phyloP scores from a whole-genome alignment of 2,797 vertebrate genomes.

The Myioborus melanocephalus region DNA sequence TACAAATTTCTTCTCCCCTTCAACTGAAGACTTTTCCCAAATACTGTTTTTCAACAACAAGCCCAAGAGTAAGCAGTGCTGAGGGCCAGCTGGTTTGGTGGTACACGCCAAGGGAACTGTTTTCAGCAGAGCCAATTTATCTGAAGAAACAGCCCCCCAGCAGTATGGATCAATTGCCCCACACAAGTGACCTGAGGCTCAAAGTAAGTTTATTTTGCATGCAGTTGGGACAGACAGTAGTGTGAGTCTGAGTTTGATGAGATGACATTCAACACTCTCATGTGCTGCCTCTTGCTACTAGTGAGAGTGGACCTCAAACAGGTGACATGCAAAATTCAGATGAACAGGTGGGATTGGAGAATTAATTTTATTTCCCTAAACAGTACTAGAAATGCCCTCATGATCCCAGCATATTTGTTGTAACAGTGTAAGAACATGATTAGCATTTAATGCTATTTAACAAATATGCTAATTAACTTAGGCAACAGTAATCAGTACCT shows the following conservation, averaged over 20 bases:
- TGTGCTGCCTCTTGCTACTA: background rate
- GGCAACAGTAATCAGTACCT: background rate
- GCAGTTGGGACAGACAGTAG: background rate
- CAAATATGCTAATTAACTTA: background rate
- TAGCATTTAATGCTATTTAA: background rate
- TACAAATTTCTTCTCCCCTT: background rate
- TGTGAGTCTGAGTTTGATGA: background rate
- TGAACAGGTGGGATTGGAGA: background rate
- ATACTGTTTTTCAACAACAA: background rate
- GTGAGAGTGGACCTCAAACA: background rate
- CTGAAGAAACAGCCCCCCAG: background rate
- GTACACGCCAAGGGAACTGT: background rate
- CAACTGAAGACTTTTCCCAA: background rate
- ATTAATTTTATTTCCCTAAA: background rate
- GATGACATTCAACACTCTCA: background rate
- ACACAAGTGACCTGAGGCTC: background rate
- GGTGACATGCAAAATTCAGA: background rate
- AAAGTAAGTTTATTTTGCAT: background rate
- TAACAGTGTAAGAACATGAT: background rate
- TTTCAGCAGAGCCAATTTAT: background rate
- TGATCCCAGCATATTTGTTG: background rate
- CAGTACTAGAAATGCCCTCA: background rate
- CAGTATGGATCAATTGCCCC: rapidly evolving
- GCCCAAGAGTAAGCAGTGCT: background rate
- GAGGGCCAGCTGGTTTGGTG: background rate